phyloP scores from a whole-genome alignment of 2,888 invertebrate genomes.

The Caenorhabditis japonica region DNA sequence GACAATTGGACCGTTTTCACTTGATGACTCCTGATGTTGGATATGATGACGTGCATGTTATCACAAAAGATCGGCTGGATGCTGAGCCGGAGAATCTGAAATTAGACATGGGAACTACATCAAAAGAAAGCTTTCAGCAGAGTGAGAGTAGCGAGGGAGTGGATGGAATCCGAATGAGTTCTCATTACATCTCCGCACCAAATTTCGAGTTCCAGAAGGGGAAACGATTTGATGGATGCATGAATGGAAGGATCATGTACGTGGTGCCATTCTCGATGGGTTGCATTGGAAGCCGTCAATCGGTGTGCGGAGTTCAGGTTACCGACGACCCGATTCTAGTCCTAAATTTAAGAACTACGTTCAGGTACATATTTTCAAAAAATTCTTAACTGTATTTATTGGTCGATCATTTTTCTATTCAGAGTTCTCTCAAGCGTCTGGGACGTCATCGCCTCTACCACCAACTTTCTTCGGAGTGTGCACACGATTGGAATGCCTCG shows the following conservation, averaged over 20 bases:
- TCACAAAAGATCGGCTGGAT: constrained; percentile 25
- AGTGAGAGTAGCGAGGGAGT: background rate
- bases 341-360: constrained; percentile 96
- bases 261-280: constrained; percentile 99
- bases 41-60: constrained; percentile 28
- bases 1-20: constrained; percentile 29
- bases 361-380: constrained; percentile 80
- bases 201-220: constrained; percentile 78
- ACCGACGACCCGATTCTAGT: constrained; percentile 88
- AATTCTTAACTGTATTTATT: background rate
- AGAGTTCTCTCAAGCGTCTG: constrained; percentile 83
- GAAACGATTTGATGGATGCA: constrained; percentile 85
- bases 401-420: too few species aligned
- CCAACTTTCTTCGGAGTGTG: constrained; percentile 87
- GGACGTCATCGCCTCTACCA: constrained; percentile 79
- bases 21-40: constrained; percentile 10
- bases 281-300: constrained; percentile 90
- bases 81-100: constrained; percentile 24
- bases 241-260: constrained; percentile 88
- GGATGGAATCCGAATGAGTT: constrained; percentile 19
- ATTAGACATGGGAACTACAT: too few species aligned
- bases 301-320: constrained; percentile 93
- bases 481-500: constrained; percentile 92
- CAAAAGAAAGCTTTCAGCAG: background rate
- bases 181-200: constrained; percentile 16